These are phyloP conservation scores for Seira sanloemensis DNA, from an alignment of 2,888 invertebrate genomes.

Conservation along the genomic window DNA sequence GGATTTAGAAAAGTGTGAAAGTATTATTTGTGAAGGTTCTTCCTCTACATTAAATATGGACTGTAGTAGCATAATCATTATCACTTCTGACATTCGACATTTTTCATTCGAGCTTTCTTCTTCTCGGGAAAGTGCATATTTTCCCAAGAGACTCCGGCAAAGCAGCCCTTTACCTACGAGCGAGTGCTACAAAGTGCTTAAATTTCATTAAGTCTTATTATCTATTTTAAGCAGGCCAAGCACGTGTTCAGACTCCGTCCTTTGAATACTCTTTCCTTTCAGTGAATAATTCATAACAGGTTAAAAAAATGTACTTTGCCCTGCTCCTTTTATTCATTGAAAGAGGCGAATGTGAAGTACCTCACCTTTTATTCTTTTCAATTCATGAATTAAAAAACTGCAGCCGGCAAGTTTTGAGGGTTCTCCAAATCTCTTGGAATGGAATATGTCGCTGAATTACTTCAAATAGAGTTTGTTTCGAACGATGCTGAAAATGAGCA, in stretches of 20 bases:
- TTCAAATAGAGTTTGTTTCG: not conserved
- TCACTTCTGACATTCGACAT: conserved; percentile 47
- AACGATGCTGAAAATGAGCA: not conserved
- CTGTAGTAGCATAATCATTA: conserved; percentile 28
- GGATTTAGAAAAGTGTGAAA: too few relatives aligned
- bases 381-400: not conserved
- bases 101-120: conserved; percentile 1
- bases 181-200: not conserved
- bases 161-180: not conserved
- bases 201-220: not conserved
- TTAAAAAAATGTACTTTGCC: not conserved
- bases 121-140: not conserved
- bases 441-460: not conserved
- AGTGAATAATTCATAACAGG: conserved; percentile 14
- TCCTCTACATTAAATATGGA: too few relatives aligned
- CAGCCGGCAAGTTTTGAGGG: not conserved
- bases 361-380: not conserved
- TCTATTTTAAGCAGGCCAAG: conserved; percentile 1
- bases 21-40: too few relatives aligned
- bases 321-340: not conserved
- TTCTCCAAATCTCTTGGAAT: too few relatives aligned
- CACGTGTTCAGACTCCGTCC: not conserved
- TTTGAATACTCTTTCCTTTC: not conserved
- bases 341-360: not conserved
- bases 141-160: not conserved